phyloP scores from a whole-genome alignment of 2,888 invertebrate species.

The Eupithecia subumbrata region DNA sequence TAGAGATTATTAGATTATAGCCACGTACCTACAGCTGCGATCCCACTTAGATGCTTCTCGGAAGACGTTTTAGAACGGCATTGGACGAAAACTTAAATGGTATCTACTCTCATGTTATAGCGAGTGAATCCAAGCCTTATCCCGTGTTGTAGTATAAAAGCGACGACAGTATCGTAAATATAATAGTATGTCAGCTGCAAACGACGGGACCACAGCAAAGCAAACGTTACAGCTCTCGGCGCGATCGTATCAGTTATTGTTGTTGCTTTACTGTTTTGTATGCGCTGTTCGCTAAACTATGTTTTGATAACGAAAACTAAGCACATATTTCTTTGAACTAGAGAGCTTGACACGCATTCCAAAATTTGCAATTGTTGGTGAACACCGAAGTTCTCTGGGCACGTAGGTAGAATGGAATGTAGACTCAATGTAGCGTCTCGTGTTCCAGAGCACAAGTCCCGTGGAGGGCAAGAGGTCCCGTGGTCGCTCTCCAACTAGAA shows the following conservation, averaged over 20 bases:
- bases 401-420: not conserved
- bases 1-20: no score
- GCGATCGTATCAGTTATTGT: constrained; percentile 9
- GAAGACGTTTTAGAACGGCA: no score
- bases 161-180: not conserved
- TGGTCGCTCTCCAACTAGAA: no score
- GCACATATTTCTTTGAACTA: not conserved
- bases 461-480: no score
- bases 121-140: not conserved
- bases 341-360: not conserved
- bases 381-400: no score
- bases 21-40: no score
- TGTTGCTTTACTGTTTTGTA: constrained; percentile 5
- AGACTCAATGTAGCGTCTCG: no score
- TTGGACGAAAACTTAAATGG: no score
- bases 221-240: constrained; percentile 5
- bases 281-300: not conserved
- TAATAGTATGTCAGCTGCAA: constrained; percentile 3
- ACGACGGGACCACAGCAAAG: not conserved
- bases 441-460: no score
- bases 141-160: not conserved
- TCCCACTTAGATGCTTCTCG: no score
- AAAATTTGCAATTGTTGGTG: not conserved
- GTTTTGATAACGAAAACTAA: not conserved
- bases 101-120: not conserved